Percentiles rank a stretch among this genome's conserved stretches.
Conservation (phyloP, 92 coral and sea anemone species). For the Blastomussa wellsi region DNA sequence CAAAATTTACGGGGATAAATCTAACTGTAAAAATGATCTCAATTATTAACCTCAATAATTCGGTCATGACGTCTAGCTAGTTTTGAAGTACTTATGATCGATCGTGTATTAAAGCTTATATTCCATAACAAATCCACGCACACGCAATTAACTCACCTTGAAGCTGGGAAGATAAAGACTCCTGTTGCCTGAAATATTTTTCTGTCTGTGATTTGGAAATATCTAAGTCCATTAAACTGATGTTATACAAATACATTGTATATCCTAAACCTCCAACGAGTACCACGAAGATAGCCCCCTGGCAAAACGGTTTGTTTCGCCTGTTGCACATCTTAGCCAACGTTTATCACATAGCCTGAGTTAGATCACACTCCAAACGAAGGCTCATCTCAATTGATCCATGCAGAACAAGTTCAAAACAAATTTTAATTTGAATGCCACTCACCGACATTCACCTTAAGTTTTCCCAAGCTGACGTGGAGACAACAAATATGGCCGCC, state of each 20-base stretch:
- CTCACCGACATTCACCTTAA: not conserved
- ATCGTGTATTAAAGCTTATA: not conserved
- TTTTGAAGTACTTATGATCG: too few relatives aligned
- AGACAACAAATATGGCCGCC: constrained; percentile 37
- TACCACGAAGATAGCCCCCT: constrained; percentile 63
- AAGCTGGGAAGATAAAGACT: constrained; percentile 75
- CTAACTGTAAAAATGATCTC: not conserved
- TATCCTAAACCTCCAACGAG: constrained; percentile 69
- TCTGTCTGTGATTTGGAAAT: constrained; percentile 61
- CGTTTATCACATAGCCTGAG: constrained; percentile 6
- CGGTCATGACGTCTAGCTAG: too few relatives aligned
- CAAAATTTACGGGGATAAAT: not conserved
- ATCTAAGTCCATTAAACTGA: constrained; percentile 56
- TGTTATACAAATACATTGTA: constrained; percentile 58
- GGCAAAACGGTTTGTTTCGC: constrained; percentile 67
- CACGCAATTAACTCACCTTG: constrained; percentile 59
- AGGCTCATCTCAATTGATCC: constrained; percentile 5
- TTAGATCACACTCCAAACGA: not conserved
- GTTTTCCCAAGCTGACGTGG: constrained; percentile 33
- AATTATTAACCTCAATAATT: too few relatives aligned
- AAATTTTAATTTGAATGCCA: constrained; percentile 12
- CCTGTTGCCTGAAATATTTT: constrained; percentile 68
- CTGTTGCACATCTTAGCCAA: constrained; percentile 55
- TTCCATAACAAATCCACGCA: not conserved
- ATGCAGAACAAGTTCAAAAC: constrained; percentile 26